Percentiles rank a stretch among this genome's conserved stretches.
These are phyloP conservation scores for Zosterops hypoxanthus DNA, from an alignment of 2,113 vertebrate species.

Conservation along the genomic window DNA sequence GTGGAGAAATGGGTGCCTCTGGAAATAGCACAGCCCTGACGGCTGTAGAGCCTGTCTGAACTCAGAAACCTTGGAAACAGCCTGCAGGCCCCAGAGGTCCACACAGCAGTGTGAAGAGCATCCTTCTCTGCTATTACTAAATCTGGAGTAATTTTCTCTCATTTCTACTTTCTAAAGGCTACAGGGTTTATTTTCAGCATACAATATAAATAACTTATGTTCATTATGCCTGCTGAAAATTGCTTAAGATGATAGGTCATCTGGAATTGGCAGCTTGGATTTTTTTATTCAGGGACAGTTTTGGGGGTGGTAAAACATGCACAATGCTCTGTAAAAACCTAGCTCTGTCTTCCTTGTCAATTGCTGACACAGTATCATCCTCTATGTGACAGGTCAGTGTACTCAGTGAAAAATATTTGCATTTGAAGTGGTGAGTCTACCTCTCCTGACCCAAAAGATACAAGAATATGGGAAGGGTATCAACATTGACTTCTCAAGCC, in stretches of 20 bases:
- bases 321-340: neutral
- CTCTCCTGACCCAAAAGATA: neutral
- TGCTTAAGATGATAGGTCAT: neutral
- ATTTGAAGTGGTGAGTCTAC: neutral
- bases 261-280: neutral
- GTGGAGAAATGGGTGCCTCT: neutral
- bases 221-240: neutral
- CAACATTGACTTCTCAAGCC: neutral
- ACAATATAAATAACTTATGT: neutral
- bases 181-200: neutral
- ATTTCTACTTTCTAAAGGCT: neutral
- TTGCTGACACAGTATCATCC: neutral
- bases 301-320: neutral
- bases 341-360: neutral
- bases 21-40: accelerated
- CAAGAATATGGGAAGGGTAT: neutral
- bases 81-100: neutral
- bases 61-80: neutral
- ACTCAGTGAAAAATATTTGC: neutral
- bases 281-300: neutral
- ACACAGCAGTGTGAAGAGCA: neutral
- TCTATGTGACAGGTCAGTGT: neutral
- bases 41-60: neutral
- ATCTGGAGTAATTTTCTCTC: neutral
- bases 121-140: neutral